These are phyloP conservation scores for Scaptomyza parva DNA, from an alignment of 2,888 invertebrate species.

Conservation along the genomic window DNA sequence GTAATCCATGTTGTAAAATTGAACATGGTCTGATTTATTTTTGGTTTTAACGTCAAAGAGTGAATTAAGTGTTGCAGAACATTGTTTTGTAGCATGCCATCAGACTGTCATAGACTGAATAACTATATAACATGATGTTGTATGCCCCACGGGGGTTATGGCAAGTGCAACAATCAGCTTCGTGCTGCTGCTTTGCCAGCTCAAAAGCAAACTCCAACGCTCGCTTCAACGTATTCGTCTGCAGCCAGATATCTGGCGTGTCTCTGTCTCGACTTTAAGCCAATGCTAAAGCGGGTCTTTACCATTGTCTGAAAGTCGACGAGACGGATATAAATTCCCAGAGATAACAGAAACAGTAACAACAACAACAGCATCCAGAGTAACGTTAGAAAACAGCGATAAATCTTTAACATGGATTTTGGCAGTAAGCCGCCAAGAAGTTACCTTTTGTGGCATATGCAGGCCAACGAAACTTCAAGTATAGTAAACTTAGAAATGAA, in stretches of 20 bases:
- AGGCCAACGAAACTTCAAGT: conserved; percentile 42
- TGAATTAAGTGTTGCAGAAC: conserved; percentile 18
- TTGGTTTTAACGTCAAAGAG: neutral
- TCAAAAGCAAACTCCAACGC: conserved; percentile 6
- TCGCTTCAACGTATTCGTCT: neutral
- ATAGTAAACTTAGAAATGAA: conserved; percentile 45
- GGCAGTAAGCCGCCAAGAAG: conserved; percentile 66
- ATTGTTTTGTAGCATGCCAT: conserved; percentile 9
- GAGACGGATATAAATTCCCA: conserved; percentile 66
- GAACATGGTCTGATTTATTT: neutral
- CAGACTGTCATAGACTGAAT: conserved; percentile 8
- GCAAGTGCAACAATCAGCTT: conserved; percentile 57
- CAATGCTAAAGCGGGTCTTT: conserved; percentile 64
- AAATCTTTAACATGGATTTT: conserved; percentile 76
- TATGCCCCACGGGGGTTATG: conserved; percentile 52
- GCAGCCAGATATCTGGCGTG: conserved; percentile 29
- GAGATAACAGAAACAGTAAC: conserved; percentile 43
- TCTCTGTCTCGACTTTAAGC: conserved; percentile 67
- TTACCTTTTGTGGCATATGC: conserved; percentile 43
- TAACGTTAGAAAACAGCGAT: conserved; percentile 45
- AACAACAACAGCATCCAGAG: conserved; percentile 29
- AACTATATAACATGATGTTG: conserved; percentile 45
- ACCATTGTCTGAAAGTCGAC: conserved; percentile 65
- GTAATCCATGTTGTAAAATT: neutral
- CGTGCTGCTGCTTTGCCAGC: conserved; percentile 34